Conservation (phyloP, 2,888 invertebrate genomes). For the Sphinx pinastri region DNA sequence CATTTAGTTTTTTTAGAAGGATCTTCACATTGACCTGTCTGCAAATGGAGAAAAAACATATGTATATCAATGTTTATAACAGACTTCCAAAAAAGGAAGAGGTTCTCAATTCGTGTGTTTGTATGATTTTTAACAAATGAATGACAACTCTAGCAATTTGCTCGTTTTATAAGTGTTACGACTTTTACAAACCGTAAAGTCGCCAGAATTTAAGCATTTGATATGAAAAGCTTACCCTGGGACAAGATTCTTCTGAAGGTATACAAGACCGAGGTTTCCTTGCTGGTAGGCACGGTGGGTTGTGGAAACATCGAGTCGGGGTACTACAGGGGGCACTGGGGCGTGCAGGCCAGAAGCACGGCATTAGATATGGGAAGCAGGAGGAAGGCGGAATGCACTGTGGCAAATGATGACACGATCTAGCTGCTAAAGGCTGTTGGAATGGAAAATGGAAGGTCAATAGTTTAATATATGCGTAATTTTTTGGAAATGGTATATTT, state of each 20-base stretch:
- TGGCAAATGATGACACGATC: constrained; percentile 66
- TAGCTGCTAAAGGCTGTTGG: constrained; percentile 62
- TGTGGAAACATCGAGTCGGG: constrained; percentile 71
- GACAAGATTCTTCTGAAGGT: constrained; percentile 47
- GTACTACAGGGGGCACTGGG: constrained; percentile 65
- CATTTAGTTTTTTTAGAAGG: constrained; percentile 45
- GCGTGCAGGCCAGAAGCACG: constrained; percentile 73
- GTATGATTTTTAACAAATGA: not conserved
- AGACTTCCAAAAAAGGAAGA: too few relatives aligned
- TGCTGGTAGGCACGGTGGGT: constrained; percentile 66
- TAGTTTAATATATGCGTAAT: too few relatives aligned
- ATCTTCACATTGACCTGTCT: constrained; percentile 42
- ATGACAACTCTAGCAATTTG: not conserved
- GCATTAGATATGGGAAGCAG: constrained; percentile 73
- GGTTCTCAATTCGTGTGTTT: too few relatives aligned
- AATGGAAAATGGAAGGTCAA: not conserved
- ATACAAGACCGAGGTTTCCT: constrained; percentile 42
- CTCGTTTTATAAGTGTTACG: too few relatives aligned
- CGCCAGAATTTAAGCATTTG: too few relatives aligned
- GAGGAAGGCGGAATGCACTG: constrained; percentile 67
- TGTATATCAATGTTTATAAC: too few relatives aligned
- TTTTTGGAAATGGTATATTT: not conserved
- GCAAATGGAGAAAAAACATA: constrained; percentile 15
- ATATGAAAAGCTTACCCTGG: constrained; percentile 32
- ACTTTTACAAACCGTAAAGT: too few relatives aligned